phyloP scores from a whole-genome alignment of 2,113 vertebrate species.

The Thermophis baileyi region DNA sequence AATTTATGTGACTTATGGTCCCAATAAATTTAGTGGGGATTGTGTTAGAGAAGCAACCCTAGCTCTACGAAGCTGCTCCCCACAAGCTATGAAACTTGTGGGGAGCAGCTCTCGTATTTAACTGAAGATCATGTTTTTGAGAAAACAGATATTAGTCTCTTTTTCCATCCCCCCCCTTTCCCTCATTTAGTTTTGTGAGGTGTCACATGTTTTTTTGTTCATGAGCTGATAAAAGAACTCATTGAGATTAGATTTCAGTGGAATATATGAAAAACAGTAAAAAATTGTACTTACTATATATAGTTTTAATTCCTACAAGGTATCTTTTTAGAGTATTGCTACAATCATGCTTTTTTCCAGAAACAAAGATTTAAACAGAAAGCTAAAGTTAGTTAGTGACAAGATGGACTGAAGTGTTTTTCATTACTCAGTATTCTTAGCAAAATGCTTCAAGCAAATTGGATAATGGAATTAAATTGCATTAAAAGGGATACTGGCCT shows the following conservation, averaged over 20 bases:
- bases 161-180: background rate
- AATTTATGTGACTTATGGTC: background rate
- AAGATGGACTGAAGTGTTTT: slow-evolving; percentile 58
- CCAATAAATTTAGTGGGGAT: background rate
- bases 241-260: background rate
- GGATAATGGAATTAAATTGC: slow-evolving; percentile 61
- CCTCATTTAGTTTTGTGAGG: background rate
- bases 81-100: background rate
- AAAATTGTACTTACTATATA: slow-evolving; percentile 19
- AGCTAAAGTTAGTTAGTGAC: slow-evolving; percentile 49
- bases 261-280: background rate
- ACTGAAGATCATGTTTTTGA: background rate
- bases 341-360: slow-evolving; percentile 23
- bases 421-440: slow-evolving; percentile 52
- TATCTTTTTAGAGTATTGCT: slow-evolving; percentile 55
- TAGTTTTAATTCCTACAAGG: slow-evolving; percentile 17
- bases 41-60: background rate
- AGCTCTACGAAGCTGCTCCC: too few species aligned
- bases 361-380: slow-evolving; percentile 46
- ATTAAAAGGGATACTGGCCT: slow-evolving; percentile 50
- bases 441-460: slow-evolving; percentile 62
- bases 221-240: background rate
- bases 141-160: background rate
- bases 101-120: background rate
- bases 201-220: background rate